Evolutionary conservation across 2,113 vertebrate species (phyloP).

Genomic region (Varanus salvator): DNA sequence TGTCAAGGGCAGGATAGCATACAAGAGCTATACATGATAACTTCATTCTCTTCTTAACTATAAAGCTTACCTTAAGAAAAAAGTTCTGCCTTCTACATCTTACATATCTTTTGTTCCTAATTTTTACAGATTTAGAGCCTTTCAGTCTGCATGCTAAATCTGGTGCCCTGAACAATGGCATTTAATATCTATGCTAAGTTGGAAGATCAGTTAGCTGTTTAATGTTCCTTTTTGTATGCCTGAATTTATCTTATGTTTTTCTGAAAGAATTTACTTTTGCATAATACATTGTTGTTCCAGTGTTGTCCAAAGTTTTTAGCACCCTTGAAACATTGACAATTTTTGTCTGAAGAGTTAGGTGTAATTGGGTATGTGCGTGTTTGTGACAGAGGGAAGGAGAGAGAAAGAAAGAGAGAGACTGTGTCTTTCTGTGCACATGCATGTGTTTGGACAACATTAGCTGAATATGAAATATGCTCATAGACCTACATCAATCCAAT

Average conservation of each 20-base stretch:
- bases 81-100: background rate
- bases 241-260: background rate
- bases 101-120: conserved; percentile 7
- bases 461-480: background rate
- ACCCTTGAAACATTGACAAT: background rate
- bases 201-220: conserved; percentile 18
- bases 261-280: conserved; percentile 6
- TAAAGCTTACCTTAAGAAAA: background rate
- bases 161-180: conserved; percentile 1
- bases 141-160: background rate
- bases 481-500: background rate
- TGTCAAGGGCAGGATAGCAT: background rate
- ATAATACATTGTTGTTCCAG: background rate
- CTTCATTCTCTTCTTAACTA: background rate
- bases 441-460: background rate
- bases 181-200: conserved; percentile 25
- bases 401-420: too few species aligned
- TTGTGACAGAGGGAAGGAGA: background rate
- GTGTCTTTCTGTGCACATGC: background rate
- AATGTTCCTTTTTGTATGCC: conserved; percentile 19
- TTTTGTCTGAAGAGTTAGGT: background rate
- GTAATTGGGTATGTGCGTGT: background rate
- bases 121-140: background rate
- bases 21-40: background rate
- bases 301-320: background rate